A percentile compares a stretch with the other conserved stretches of the same genome.
Evolutionary conservation across 1,140 invertebrate genomes (phyloP).

Genomic region (Drosophila serrata): DNA sequence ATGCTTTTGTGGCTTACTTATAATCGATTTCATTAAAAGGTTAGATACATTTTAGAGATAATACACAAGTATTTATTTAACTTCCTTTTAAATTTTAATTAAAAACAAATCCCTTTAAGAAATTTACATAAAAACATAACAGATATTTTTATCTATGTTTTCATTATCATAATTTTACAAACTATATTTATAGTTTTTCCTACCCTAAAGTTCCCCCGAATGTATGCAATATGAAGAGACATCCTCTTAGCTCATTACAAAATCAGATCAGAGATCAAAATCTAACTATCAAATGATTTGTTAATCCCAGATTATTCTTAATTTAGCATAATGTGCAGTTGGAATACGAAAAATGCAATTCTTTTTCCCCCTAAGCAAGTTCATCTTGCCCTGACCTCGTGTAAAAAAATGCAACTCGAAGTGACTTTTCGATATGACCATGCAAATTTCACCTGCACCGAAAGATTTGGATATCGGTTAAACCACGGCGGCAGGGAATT

Average conservation of each 20-base stretch:
- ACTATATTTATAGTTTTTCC: neutral
- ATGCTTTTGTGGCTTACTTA: no score
- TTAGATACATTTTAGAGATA: no score
- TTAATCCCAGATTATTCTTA: slow-evolving; percentile 19
- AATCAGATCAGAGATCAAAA: slow-evolving; percentile 43
- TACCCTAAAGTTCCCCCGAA: neutral
- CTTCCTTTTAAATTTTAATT: no score
- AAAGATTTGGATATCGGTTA: slow-evolving; percentile 33
- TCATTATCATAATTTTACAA: no score
- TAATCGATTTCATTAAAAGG: no score
- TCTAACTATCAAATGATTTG: slow-evolving; percentile 43
- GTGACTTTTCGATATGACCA: slow-evolving; percentile 70
- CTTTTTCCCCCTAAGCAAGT: slow-evolving; percentile 22
- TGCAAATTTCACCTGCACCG: slow-evolving; percentile 77
- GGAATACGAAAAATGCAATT: slow-evolving; percentile 42
- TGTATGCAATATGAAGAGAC: neutral
- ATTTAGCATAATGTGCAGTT: slow-evolving; percentile 57
- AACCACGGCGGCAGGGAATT: slow-evolving; percentile 23
- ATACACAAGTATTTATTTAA: no score
- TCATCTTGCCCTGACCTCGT: slow-evolving; percentile 64
- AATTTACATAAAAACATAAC: no score
- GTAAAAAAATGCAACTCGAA: slow-evolving; percentile 3
- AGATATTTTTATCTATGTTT: no score
- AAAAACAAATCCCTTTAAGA: no score
- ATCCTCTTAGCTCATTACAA: neutral